A percentile compares a stretch with the other conserved stretches of the same genome.
These are phyloP conservation scores for Nyctibius grandis DNA, from an alignment of 2,797 vertebrate genomes.

Conservation along the genomic window DNA sequence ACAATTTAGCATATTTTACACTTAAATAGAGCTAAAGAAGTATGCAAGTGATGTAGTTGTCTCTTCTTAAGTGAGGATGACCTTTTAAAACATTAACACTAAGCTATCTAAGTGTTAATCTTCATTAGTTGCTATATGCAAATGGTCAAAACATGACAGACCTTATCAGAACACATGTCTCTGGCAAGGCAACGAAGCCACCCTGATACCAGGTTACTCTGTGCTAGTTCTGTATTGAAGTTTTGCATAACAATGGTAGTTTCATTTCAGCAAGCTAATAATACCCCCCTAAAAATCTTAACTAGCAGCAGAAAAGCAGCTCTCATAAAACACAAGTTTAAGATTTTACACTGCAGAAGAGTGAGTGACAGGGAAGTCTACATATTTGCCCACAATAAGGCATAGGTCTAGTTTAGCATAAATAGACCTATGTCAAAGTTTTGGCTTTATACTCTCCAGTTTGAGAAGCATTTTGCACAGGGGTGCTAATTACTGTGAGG, in stretches of 20 bases:
- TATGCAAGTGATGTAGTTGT: not conserved
- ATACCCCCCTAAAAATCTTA: not conserved
- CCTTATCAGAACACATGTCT: not conserved
- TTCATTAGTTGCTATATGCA: not conserved
- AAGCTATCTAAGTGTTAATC: not conserved
- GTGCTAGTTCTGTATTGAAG: not conserved
- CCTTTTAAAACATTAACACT: not conserved
- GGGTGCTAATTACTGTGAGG: not conserved
- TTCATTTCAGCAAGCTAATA: not conserved
- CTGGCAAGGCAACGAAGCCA: not conserved
- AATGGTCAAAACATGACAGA: not conserved
- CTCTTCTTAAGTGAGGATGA: not conserved
- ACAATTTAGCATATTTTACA: not conserved
- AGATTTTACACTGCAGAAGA: not conserved
- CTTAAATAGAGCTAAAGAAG: not conserved
- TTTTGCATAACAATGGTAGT: not conserved
- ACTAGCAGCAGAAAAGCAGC: not conserved
- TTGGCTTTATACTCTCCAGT: not conserved
- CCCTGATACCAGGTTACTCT: not conserved
- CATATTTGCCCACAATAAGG: not conserved
- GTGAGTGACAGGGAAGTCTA: not conserved
- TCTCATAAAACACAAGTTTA: not conserved
- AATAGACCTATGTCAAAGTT: not conserved
- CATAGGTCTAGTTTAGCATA: not conserved
- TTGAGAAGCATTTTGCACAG: not conserved